A percentile compares a stretch with the other conserved stretches of the same genome.
These are phyloP conservation scores for Drosophila cardini DNA, from an alignment of 1,140 invertebrate species.

Conservation along the genomic window DNA sequence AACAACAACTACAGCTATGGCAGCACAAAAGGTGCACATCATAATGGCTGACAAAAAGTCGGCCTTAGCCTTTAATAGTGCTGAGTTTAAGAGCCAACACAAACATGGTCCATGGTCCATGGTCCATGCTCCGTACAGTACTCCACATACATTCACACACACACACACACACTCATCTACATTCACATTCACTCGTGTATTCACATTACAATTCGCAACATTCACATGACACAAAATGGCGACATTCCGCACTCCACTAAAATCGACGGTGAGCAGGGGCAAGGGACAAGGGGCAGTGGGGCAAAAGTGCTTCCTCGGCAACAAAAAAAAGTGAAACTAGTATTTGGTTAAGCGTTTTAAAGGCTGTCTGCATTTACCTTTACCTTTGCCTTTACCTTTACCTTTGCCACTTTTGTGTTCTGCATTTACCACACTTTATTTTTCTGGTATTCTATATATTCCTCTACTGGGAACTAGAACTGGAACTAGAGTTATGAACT, in stretches of 20 bases:
- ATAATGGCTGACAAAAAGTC: constrained; percentile 83
- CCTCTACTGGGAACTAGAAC: constrained; percentile 28
- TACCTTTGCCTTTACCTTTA: too few relatives aligned
- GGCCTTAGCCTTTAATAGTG: constrained; percentile 82
- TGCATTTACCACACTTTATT: constrained; percentile 1
- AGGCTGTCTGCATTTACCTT: constrained; percentile 37
- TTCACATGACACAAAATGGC: constrained; percentile 67
- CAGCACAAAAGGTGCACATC: constrained; percentile 75
- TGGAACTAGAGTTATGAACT: constrained; percentile 18
- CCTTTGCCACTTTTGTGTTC: constrained; percentile 38
- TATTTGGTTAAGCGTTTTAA: constrained; percentile 80
- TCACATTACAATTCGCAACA: constrained; percentile 29
- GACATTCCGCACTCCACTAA: constrained; percentile 71
- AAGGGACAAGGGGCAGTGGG: background rate
- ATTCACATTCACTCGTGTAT: constrained; percentile 7
- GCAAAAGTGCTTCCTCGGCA: constrained; percentile 53
- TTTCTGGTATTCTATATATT: background rate
- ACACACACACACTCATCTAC: constrained; percentile 6
- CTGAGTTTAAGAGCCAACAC: constrained; percentile 80
- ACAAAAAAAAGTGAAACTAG: constrained; percentile 75
- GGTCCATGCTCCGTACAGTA: constrained; percentile 22
- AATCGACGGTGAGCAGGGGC: constrained; percentile 29
- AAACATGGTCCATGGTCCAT: constrained; percentile 48
- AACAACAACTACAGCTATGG: constrained; percentile 52
- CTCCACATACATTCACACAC: constrained; percentile 23